A percentile compares a stretch with the other conserved stretches of the same genome.
phyloP scores from a whole-genome alignment of 2,797 vertebrate species.

The Gouania willdenowi region DNA sequence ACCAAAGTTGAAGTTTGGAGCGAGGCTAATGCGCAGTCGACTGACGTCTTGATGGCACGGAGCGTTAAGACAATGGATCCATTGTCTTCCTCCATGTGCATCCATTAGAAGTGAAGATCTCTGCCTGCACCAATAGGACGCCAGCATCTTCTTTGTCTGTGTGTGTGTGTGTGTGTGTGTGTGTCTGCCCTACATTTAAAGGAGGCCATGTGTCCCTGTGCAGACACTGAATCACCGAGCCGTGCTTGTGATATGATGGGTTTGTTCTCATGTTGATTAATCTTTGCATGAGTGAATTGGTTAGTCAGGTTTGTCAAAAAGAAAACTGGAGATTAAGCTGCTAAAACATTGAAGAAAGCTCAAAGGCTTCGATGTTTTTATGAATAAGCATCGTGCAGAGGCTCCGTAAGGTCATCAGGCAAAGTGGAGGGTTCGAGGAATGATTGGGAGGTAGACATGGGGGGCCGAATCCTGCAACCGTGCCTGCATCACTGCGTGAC shows the following conservation, averaged over 20 bases:
- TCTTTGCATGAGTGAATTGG: too few species aligned
- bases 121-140: slow-evolving; percentile 28
- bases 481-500: too few species aligned
- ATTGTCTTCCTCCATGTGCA: slow-evolving; percentile 61
- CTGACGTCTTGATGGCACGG: slow-evolving; percentile 51
- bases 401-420: too few species aligned
- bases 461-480: too few species aligned
- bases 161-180: slow-evolving; percentile 35
- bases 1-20: slow-evolving; percentile 33
- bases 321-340: too few species aligned
- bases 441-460: too few species aligned
- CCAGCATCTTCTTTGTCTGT: slow-evolving; percentile 58
- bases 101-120: slow-evolving; percentile 58
- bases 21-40: slow-evolving; percentile 34
- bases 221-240: slow-evolving; percentile 62
- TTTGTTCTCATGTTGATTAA: background rate
- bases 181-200: slow-evolving; percentile 60
- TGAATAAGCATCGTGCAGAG: too few species aligned
- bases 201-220: slow-evolving; percentile 53
- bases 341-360: too few species aligned
- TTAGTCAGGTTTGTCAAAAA: too few species aligned
- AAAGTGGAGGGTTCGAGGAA: too few species aligned
- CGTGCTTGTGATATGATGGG: slow-evolving; percentile 37
- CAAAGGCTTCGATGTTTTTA: too few species aligned
- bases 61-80: slow-evolving; percentile 57